phyloP scores from a whole-genome alignment of 2,888 invertebrate species.

The Acronicta leporina region DNA sequence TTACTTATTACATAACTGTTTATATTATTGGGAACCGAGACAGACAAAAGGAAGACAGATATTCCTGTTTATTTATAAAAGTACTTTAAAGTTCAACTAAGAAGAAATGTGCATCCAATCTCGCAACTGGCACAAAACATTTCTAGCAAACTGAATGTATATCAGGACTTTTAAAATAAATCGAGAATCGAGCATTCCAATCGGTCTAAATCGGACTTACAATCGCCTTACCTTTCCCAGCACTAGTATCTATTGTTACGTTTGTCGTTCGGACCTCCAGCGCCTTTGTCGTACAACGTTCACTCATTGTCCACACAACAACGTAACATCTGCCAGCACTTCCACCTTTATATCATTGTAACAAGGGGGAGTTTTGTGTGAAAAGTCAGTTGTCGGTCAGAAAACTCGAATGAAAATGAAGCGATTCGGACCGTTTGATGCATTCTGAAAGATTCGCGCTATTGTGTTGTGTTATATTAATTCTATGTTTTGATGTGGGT shows the following conservation, averaged over 20 bases:
- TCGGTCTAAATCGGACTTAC: conserved; percentile 35
- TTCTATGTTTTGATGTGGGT: conserved; percentile 72
- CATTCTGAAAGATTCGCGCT: conserved; percentile 67
- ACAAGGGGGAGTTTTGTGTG: conserved; percentile 42
- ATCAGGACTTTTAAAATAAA: conserved; percentile 37
- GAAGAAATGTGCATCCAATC: conserved; percentile 16
- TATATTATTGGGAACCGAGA: too few species aligned
- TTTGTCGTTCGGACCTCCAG: conserved; percentile 54
- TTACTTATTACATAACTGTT: too few species aligned
- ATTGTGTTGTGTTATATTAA: conserved; percentile 72
- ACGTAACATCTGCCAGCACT: conserved; percentile 23
- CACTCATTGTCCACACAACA: conserved; percentile 54
- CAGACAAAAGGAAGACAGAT: background rate
- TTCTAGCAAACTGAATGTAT: conserved; percentile 19
- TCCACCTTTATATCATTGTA: conserved; percentile 16
- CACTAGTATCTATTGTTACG: conserved; percentile 55
- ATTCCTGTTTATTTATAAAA: background rate
- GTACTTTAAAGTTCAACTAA: background rate
- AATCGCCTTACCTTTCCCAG: conserved; percentile 40
- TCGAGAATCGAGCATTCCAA: conserved; percentile 35
- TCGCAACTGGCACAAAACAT: conserved; percentile 17
- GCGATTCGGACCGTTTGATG: conserved; percentile 72
- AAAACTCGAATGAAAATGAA: conserved; percentile 73
- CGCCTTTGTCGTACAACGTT: conserved; percentile 60
- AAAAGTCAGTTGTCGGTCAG: conserved; percentile 22